Evolutionary conservation across 2,113 vertebrate species (phyloP), one percentile per base, ranked within the genome.

Genomic region (Connochaetes taurinus): DNA sequence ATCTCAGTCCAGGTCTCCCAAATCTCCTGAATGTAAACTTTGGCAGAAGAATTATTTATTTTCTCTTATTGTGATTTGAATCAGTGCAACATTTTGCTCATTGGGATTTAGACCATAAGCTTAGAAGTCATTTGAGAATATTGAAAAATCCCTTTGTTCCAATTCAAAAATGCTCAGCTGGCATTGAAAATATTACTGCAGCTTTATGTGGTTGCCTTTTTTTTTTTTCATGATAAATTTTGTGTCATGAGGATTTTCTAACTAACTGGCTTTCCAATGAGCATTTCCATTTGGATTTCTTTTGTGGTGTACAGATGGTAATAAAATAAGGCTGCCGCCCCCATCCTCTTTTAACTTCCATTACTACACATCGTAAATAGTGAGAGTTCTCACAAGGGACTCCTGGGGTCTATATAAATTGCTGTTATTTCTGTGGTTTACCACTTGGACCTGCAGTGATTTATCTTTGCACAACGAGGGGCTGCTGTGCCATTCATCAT

Each of bases 371-470:
- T 97, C 92, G 95, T 96, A 96, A 98, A 95, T 53, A 96, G 71
- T 21, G 58, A 64, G 60, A 60, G 36, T n/a, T 60, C 84, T 96
- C 96, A n/a, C 80, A 36, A 92, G 95, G 97, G 97, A 90, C 96
- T 92, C 87, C 50, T 64, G 64, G 74, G 87, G 95, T 90, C 15
- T 87, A n/a, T 96, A 96, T 86, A 97, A 98, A 98, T 97, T 93
- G 93, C 84, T 97, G 84, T 95, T 97, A 94, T 96, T 98, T 94
- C 95, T 95, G 84, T 92, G 91, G 93, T 58, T 98, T 97, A 88
- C 97, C 94, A 95, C 87, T 97, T 87, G 45, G 90, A 90, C 95
- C 71, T 8, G 36, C 45, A 91, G 83, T 95, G 94, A 98, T 97
- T 97, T 92, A 97, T 98, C 97, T 97, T 93, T 92, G 84, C 89